phyloP scores from a whole-genome alignment of 2,888 invertebrate species.

The Lasioglossum zephyrum region DNA sequence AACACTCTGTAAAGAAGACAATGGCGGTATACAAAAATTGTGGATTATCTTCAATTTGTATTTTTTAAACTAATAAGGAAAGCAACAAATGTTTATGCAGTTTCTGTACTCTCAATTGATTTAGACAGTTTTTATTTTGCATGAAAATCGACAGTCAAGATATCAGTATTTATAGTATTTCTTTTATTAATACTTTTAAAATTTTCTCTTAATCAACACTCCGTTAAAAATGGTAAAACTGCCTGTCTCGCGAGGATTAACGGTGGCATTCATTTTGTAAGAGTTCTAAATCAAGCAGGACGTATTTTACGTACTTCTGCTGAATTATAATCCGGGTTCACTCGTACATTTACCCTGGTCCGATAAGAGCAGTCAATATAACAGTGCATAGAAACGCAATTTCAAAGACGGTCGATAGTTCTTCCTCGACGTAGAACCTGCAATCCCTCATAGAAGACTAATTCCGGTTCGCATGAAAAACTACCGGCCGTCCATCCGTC shows the following conservation, averaged over 20 bases:
- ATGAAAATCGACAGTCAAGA: too few species aligned
- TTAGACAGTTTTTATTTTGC: too few species aligned
- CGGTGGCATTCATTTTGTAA: not conserved
- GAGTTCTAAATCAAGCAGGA: not conserved
- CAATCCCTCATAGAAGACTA: slow-evolving; percentile 29
- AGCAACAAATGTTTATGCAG: too few species aligned
- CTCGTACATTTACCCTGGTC: not conserved
- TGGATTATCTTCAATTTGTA: too few species aligned
- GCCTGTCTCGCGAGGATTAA: not conserved
- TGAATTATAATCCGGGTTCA: not conserved
- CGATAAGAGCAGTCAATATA: not conserved
- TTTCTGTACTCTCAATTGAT: too few species aligned
- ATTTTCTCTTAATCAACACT: too few species aligned
- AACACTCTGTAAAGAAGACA: too few species aligned
- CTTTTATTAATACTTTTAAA: too few species aligned
- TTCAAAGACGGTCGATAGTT: not conserved
- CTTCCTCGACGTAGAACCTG: not conserved
- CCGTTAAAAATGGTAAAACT: too few species aligned
- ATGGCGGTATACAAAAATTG: too few species aligned
- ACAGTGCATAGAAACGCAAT: not conserved
- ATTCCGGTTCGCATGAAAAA: slow-evolving; percentile 36
- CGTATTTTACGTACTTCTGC: not conserved
- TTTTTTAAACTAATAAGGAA: too few species aligned
- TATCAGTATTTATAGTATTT: too few species aligned
- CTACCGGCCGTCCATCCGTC: not conserved